These are phyloP conservation scores for Papilio dardanus DNA, from an alignment of 1,140 invertebrate genomes.

Conservation along the genomic window DNA sequence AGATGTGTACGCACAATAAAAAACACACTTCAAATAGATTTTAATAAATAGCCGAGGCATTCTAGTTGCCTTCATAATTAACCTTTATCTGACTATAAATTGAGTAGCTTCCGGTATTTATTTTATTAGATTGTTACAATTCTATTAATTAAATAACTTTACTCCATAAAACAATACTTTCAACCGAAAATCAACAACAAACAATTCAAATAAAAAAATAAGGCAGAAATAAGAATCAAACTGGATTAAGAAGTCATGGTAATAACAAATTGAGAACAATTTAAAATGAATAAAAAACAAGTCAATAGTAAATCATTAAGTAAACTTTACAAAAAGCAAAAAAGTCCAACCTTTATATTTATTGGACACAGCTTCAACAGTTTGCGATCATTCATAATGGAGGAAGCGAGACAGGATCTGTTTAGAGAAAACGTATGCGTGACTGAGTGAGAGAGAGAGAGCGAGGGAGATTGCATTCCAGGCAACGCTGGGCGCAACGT, in stretches of 20 bases:
- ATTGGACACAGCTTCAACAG: constrained; percentile 66
- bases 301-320: constrained; percentile 42
- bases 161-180: neutral
- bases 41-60: neutral
- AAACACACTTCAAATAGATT: neutral
- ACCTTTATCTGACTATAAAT: neutral
- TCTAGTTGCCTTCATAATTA: neutral
- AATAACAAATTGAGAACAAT: neutral
- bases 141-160: neutral
- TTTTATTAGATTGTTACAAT: neutral
- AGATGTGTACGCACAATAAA: neutral
- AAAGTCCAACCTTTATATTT: constrained; percentile 46
- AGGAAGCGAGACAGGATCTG: constrained; percentile 60
- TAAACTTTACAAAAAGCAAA: constrained; percentile 54
- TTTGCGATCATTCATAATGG: constrained; percentile 71
- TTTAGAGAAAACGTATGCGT: constrained; percentile 56
- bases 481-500: constrained; percentile 47
- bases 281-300: neutral
- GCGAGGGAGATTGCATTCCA: constrained; percentile 77
- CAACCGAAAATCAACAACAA: neutral
- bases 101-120: neutral
- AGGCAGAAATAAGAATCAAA: neutral
- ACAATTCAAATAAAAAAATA: neutral
- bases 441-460: constrained; percentile 70
- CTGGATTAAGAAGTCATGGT: neutral